Evolutionary conservation across 2,888 invertebrate species (phyloP).

Genomic region (Busseola fusca): DNA sequence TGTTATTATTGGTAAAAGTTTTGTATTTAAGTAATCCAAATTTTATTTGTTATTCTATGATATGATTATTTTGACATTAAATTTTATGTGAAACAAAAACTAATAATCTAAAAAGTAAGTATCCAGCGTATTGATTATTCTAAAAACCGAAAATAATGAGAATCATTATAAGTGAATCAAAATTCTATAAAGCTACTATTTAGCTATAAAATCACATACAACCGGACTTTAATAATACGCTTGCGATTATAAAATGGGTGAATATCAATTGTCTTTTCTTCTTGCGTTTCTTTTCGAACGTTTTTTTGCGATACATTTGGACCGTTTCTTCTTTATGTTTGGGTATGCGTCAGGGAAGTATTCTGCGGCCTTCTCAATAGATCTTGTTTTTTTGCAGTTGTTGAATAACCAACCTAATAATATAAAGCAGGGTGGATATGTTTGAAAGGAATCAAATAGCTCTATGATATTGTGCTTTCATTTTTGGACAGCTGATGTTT

Average conservation of each 20-base stretch:
- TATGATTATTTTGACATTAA: too few relatives aligned
- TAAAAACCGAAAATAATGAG: too few relatives aligned
- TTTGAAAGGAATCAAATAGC: constrained; percentile 16
- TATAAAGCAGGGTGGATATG: constrained; percentile 2
- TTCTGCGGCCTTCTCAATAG: constrained; percentile 6
- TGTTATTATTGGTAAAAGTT: too few relatives aligned
- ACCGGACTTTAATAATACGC: constrained; percentile 50
- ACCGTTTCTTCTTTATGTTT: constrained; percentile 14
- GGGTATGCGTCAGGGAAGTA: background rate
- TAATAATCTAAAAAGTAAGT: too few relatives aligned
- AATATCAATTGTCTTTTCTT: constrained; percentile 41
- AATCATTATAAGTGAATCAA: too few relatives aligned
- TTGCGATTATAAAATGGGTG: constrained; percentile 49
- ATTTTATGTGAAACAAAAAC: too few relatives aligned
- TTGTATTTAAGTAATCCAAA: too few relatives aligned
- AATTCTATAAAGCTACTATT: too few relatives aligned
- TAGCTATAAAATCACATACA: too few relatives aligned
- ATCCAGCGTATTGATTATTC: too few relatives aligned
- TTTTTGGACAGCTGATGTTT: background rate
- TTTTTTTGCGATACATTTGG: constrained; percentile 20
- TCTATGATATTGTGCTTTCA: constrained; percentile 10
- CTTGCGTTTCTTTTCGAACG: constrained; percentile 2
- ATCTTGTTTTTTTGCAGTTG: constrained; percentile 23
- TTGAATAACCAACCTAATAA: constrained; percentile 28
- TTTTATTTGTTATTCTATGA: too few relatives aligned